These are phyloP conservation scores for Agrenia bidenticulata DNA, from an alignment of 2,888 invertebrate genomes.

Conservation along the genomic window DNA sequence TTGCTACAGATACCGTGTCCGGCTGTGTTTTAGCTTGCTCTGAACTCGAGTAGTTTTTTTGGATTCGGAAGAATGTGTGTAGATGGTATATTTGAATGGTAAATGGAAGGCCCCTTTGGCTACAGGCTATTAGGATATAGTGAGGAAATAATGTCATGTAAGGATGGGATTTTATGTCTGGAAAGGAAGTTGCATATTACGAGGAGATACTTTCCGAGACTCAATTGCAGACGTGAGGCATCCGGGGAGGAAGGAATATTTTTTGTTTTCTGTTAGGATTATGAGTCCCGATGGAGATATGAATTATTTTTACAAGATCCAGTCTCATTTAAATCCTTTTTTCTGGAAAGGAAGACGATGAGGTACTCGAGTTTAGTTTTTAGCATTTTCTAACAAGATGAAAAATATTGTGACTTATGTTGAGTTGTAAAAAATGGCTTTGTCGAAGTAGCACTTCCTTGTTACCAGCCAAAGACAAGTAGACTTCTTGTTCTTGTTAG, in stretches of 20 bases:
- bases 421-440: conserved; percentile 7
- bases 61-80: too few relatives aligned
- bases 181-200: not conserved
- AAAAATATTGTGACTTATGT: conserved; percentile 8
- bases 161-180: not conserved
- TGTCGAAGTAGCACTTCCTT: not conserved
- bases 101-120: too few relatives aligned
- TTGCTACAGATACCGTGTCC: too few relatives aligned
- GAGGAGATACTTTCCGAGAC: not conserved
- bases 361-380: not conserved
- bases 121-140: too few relatives aligned
- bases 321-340: conserved; percentile 4
- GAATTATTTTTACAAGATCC: conserved; percentile 45
- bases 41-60: too few relatives aligned
- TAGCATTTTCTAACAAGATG: not conserved
- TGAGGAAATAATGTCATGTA: not conserved
- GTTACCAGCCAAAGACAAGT: too few relatives aligned
- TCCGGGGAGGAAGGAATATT: not conserved
- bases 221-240: conserved; percentile 9
- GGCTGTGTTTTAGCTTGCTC: too few relatives aligned
- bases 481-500: too few relatives aligned
- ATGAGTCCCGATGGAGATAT: conserved; percentile 47
- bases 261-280: conserved; percentile 41
- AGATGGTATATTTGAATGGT: too few relatives aligned
- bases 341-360: not conserved